These are phyloP conservation scores for Melangyna quadrimaculata DNA, from an alignment of 2,888 invertebrate genomes.

Conservation along the genomic window DNA sequence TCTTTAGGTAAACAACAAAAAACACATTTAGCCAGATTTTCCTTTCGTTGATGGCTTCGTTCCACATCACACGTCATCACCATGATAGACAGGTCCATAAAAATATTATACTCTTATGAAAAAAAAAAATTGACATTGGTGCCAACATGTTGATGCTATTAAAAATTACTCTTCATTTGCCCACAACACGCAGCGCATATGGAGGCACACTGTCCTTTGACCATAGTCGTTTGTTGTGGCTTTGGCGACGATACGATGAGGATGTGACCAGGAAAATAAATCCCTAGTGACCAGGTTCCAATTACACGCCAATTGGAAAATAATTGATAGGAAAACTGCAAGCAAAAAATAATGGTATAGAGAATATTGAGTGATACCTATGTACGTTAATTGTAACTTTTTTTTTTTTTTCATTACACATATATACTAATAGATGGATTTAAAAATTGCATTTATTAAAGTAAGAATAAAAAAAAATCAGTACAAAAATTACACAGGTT, in stretches of 20 bases:
- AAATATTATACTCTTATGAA: neutral
- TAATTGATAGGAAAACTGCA: conserved; percentile 29
- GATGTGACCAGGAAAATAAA: neutral
- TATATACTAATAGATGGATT: no score
- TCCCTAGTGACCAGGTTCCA: neutral
- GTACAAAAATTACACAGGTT: no score
- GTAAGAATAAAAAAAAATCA: no score
- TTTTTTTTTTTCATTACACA: no score
- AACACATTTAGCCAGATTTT: neutral
- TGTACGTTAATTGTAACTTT: no score
- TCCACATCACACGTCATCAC: neutral
- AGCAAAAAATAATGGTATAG: neutral
- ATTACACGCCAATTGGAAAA: conserved; percentile 23
- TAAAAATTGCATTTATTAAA: no score
- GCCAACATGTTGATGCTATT: conserved; percentile 33
- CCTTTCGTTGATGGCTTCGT: neutral
- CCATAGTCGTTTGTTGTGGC: conserved; percentile 20
- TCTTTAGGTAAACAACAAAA: no score
- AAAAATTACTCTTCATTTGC: conserved; percentile 5
- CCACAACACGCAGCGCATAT: neutral
- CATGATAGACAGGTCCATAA: conserved; percentile 15
- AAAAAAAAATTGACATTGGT: conserved; percentile 4
- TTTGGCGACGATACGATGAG: neutral
- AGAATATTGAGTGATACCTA: neutral
- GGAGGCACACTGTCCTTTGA: neutral